These are phyloP conservation scores for Paraplagusia blochii DNA, from an alignment of 2,113 vertebrate species.

Conservation along the genomic window DNA sequence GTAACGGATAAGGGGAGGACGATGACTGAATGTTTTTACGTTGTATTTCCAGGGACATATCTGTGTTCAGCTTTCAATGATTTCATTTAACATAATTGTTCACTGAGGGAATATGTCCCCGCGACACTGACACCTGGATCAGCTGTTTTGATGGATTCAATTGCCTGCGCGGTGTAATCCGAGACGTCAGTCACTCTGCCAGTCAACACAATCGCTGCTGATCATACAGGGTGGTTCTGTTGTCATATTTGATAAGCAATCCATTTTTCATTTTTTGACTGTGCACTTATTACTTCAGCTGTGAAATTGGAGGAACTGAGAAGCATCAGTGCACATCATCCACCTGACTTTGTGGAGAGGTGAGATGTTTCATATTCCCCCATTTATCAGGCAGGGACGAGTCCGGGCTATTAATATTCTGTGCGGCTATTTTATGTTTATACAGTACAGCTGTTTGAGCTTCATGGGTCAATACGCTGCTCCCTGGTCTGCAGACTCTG, in stretches of 20 bases:
- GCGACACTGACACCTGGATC: neutral
- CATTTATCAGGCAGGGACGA: neutral
- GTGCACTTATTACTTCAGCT: constrained; percentile 2
- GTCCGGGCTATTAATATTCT: constrained; percentile 14
- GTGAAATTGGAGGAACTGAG: constrained; percentile 22
- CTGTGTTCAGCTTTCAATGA: neutral
- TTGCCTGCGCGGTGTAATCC: neutral
- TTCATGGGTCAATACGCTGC: constrained; percentile 9
- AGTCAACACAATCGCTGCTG: neutral
- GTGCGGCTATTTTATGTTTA: neutral
- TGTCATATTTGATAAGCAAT: constrained; percentile 13
- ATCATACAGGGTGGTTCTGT: neutral
- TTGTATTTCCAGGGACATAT: neutral
- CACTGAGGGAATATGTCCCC: neutral
- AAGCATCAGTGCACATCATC: constrained; percentile 12
- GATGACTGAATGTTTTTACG: too few species aligned
- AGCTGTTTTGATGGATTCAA: neutral
- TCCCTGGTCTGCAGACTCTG: constrained; percentile 8
- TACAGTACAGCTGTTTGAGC: constrained; percentile 15
- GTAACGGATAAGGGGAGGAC: too few species aligned
- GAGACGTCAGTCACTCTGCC: constrained; percentile 2
- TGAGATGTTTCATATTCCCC: neutral
- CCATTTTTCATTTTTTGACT: constrained; percentile 17
- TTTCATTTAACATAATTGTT: neutral
- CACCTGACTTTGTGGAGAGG: constrained; percentile 2